A percentile compares a stretch with the other conserved stretches of the same genome.
Evolutionary conservation across 2,113 vertebrate species (phyloP).

Genomic region (Scomber colias): DNA sequence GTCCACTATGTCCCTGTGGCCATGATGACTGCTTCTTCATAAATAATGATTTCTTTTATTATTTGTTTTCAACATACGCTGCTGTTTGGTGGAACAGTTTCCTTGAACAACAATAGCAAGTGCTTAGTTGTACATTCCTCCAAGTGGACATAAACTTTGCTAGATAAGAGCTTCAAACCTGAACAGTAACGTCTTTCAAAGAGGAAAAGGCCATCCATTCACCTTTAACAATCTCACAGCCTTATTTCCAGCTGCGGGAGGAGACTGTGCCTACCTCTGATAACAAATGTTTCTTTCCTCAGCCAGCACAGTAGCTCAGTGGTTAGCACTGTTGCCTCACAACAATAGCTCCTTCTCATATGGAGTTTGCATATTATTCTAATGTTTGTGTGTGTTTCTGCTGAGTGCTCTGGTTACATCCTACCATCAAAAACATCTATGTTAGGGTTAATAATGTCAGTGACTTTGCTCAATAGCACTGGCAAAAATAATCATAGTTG

Average conservation of each 20-base stretch:
- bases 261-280: conserved; percentile 43
- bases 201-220: conserved; percentile 12
- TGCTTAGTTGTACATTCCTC: background rate
- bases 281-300: conserved; percentile 29
- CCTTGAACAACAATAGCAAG: background rate
- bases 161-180: conserved; percentile 66
- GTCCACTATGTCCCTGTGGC: background rate
- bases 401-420: too few species aligned
- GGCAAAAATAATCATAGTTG: too few species aligned
- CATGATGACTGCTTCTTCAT: background rate
- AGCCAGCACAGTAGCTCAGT: background rate
- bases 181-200: conserved; percentile 41
- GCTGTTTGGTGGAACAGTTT: background rate
- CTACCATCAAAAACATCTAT: too few species aligned
- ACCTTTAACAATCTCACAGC: conserved; percentile 32
- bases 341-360: too few species aligned
- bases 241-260: conserved; percentile 51
- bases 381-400: too few species aligned
- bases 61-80: background rate
- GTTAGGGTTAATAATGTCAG: too few species aligned
- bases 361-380: too few species aligned
- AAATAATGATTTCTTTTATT: background rate
- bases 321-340: too few species aligned
- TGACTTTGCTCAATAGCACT: too few species aligned
- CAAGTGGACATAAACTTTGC: conserved; percentile 5